phyloP scores from a whole-genome alignment of 2,113 vertebrate genomes.

The Sinosuthora webbiana region DNA sequence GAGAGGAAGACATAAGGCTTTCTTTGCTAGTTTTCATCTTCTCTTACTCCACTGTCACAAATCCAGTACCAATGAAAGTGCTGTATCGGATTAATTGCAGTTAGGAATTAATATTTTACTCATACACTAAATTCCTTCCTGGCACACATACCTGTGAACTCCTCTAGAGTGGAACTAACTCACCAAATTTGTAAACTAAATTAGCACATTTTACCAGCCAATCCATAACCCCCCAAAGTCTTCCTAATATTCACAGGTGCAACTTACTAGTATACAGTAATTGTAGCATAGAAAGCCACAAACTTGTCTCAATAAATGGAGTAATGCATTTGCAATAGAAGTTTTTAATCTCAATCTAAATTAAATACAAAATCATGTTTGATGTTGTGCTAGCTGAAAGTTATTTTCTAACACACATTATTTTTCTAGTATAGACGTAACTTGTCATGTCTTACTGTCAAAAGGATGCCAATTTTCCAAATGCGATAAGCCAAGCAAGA shows the following conservation, averaged over 20 bases:
- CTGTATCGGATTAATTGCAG: background rate
- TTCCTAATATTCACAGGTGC: background rate
- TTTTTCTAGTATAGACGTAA: background rate
- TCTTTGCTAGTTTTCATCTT: background rate
- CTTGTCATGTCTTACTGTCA: background rate
- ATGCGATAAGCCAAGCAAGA: background rate
- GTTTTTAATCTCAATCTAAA: background rate
- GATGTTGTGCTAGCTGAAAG: background rate
- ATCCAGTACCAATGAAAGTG: background rate
- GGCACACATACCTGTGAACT: fast-evolving
- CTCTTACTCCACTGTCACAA: background rate
- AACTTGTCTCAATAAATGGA: background rate
- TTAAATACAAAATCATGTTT: background rate
- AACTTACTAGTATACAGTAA: background rate
- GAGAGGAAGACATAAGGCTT: background rate
- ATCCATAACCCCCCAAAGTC: background rate
- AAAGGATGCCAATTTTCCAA: background rate
- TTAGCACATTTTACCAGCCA: background rate
- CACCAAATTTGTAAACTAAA: background rate
- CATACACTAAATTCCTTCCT: background rate
- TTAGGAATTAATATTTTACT: background rate
- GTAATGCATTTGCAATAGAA: background rate
- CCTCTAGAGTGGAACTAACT: background rate
- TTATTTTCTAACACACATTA: background rate
- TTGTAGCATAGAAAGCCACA: background rate